phyloP scores from a whole-genome alignment of 2,797 vertebrate genomes.

The Esox masquinongy region DNA sequence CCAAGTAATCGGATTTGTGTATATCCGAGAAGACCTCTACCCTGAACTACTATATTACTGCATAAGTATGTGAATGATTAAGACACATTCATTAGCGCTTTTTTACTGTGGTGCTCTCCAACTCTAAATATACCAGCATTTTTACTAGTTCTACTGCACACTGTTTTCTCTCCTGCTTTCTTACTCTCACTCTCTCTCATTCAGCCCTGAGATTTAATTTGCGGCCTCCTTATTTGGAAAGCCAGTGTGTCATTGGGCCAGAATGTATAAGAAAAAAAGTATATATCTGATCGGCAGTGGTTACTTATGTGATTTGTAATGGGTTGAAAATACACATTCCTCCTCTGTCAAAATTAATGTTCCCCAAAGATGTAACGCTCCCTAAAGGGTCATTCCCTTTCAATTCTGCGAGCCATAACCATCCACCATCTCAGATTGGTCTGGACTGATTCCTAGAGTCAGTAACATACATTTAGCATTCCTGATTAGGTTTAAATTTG shows the following conservation, averaged over 20 bases:
- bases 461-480: too few species aligned
- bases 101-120: slow-evolving; percentile 41
- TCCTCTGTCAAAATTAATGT: slow-evolving; percentile 45
- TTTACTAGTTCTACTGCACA: slow-evolving; percentile 11
- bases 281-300: slow-evolving; percentile 20
- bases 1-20: too few species aligned
- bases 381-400: not conserved
- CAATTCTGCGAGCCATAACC: too few species aligned
- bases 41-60: slow-evolving; percentile 21
- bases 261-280: slow-evolving; percentile 43
- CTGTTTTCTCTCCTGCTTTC: not conserved
- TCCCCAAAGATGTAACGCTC: slow-evolving; percentile 33
- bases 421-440: too few species aligned
- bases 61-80: slow-evolving; percentile 37
- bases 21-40: too few species aligned
- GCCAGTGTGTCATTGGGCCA: slow-evolving; percentile 38
- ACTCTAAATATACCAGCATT: slow-evolving; percentile 49
- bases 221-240: slow-evolving; percentile 50
- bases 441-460: too few species aligned
- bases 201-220: slow-evolving; percentile 44
- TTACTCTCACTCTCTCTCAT: slow-evolving; percentile 17
- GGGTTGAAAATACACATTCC: slow-evolving; percentile 47
- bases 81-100: slow-evolving; percentile 50
- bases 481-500: too few species aligned
- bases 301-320: slow-evolving; percentile 28